These are phyloP conservation scores for Brachionus sp. DNA, from an alignment of 1,140 invertebrate genomes.

Conservation along the genomic window DNA sequence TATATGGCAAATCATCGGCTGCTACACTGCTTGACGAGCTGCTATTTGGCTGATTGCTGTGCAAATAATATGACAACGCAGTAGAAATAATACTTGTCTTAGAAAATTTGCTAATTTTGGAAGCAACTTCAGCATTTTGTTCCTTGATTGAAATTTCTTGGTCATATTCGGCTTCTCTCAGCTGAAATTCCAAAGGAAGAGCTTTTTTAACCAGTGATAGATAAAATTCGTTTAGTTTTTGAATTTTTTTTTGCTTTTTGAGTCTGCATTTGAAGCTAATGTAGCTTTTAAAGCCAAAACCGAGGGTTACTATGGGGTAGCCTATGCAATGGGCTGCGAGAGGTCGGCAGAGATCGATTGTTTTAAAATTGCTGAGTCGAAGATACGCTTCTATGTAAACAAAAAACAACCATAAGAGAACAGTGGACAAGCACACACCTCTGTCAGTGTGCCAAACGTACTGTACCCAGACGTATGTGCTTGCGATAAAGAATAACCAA, in stretches of 20 bases:
- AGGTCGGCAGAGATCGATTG: slow-evolving; percentile 87
- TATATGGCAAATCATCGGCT: neutral
- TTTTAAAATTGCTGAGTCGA: slow-evolving; percentile 77
- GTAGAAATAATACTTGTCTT: neutral
- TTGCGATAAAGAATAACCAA: slow-evolving; percentile 94
- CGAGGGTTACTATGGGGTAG: slow-evolving; percentile 92
- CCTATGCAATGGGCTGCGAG: slow-evolving; percentile 98
- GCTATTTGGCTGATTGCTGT: neutral
- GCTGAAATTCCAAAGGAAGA: slow-evolving; percentile 65
- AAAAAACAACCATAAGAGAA: slow-evolving; percentile 88
- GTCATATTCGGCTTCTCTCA: neutral
- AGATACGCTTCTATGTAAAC: slow-evolving; percentile 90
- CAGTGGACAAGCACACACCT: slow-evolving; percentile 87
- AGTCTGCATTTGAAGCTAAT: slow-evolving; percentile 82
- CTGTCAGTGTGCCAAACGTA: slow-evolving; percentile 95
- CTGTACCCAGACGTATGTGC: slow-evolving; percentile 97
- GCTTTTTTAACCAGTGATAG: slow-evolving; percentile 85
- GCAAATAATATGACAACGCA: neutral
- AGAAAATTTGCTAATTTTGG: neutral
- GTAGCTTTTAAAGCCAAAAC: slow-evolving; percentile 92
- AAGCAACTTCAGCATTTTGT: neutral
- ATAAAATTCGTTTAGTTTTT: slow-evolving; percentile 92
- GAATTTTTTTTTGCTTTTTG: slow-evolving; percentile 84
- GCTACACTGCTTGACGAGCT: neutral
- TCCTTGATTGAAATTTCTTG: slow-evolving; percentile 6